Evolutionary conservation across 2,113 vertebrate species (phyloP).

Genomic region (Drymodes brunneopygia): DNA sequence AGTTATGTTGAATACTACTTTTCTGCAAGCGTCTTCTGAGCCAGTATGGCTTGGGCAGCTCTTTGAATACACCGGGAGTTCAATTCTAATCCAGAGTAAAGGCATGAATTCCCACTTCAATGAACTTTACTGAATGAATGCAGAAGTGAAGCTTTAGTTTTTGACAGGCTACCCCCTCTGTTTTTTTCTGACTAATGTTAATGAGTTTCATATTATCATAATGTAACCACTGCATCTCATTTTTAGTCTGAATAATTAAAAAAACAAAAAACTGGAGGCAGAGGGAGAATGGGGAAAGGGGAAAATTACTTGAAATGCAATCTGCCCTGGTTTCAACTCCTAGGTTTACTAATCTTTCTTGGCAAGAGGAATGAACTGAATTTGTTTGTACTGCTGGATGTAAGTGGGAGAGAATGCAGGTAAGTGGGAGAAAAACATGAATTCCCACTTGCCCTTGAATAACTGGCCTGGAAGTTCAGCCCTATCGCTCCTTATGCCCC

Average conservation of each 20-base stretch:
- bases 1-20: not conserved
- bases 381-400: not conserved
- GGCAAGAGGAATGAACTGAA: not conserved
- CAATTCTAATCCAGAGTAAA: slow-evolving; percentile 14
- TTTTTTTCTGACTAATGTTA: slow-evolving; percentile 18
- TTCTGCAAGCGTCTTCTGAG: not conserved
- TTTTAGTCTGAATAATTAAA: slow-evolving; percentile 12
- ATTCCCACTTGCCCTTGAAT: not conserved
- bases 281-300: not conserved
- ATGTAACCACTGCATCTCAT: not conserved
- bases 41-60: not conserved
- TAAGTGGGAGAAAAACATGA: not conserved
- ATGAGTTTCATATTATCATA: slow-evolving; percentile 40
- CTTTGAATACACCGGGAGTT: not conserved
- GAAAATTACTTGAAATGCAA: slow-evolving; percentile 8
- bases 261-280: not conserved
- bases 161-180: slow-evolving; percentile 1
- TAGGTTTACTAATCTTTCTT: not conserved
- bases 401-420: not conserved
- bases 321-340: not conserved
- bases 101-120: slow-evolving; percentile 12
- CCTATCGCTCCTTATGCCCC: not conserved
- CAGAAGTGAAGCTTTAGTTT: not conserved
- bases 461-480: not conserved
- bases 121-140: slow-evolving; percentile 10